Percentiles rank a stretch among this genome's conserved stretches.
Conservation (phyloP, 2,888 invertebrate species). For the Chesias legatella region DNA sequence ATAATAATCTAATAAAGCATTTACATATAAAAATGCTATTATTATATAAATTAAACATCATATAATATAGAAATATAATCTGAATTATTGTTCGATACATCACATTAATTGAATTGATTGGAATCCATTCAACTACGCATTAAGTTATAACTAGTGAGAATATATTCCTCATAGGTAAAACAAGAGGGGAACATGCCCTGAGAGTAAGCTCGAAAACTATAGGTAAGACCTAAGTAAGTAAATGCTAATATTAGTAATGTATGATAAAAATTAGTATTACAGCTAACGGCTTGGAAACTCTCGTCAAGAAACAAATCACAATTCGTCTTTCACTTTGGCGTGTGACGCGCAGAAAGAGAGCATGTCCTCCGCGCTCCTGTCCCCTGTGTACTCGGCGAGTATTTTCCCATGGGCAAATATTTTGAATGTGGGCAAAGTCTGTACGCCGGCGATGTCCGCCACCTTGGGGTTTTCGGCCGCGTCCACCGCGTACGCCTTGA, state of each 20-base stretch:
- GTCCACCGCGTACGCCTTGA: conserved; percentile 82
- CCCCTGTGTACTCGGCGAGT: conserved; percentile 79
- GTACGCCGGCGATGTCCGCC: conserved; percentile 80
- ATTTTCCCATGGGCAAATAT: conserved; percentile 77
- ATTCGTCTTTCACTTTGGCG: conserved; percentile 59
- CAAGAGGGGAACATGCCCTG: conserved; percentile 2
- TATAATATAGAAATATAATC: conserved; percentile 7
- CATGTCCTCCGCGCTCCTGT: conserved; percentile 78
- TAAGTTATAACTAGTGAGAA: conserved; percentile 10
- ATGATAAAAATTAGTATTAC: no score
- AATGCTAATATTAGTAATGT: no score
- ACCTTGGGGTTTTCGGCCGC: conserved; percentile 82
- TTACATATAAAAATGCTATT: no score
- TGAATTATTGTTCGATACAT: conserved; percentile 25
- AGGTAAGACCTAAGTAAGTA: conserved; percentile 8
- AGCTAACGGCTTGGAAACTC: background rate
- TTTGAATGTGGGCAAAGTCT: conserved; percentile 85
- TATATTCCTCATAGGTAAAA: conserved; percentile 11
- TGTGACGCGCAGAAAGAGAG: conserved; percentile 64
- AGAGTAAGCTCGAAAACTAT: conserved; percentile 16
- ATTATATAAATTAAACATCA: no score
- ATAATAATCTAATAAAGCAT: background rate
- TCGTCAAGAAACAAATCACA: conserved; percentile 43
- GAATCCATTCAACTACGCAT: background rate
- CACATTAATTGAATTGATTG: conserved; percentile 21